Evolutionary conservation across 1,140 invertebrate genomes (phyloP).

Genomic region (Lucilia sericata): DNA sequence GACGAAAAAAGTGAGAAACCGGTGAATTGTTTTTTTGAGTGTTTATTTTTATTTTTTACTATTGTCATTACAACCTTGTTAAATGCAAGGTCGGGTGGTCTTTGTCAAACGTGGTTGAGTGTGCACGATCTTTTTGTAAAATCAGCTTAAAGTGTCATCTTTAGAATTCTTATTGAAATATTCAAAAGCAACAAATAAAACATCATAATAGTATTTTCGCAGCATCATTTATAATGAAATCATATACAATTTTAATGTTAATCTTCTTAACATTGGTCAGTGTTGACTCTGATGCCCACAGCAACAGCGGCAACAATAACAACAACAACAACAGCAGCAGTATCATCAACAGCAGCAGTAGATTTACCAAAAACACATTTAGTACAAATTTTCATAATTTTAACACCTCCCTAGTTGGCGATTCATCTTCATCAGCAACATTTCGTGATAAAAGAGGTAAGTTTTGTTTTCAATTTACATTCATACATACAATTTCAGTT

Average conservation of each 20-base stretch:
- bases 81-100: neutral
- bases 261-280: slow-evolving; percentile 34
- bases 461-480: neutral
- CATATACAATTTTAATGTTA: slow-evolving; percentile 28
- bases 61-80: slow-evolving; percentile 18
- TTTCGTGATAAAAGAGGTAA: slow-evolving; percentile 39
- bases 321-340: neutral
- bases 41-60: neutral
- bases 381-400: neutral
- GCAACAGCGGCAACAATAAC: neutral
- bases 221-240: neutral
- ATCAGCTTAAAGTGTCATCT: neutral
- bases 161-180: neutral
- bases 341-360: neutral
- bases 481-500: neutral
- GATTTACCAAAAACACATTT: slow-evolving; percentile 5
- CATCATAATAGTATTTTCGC: too few species aligned
- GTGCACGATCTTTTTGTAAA: neutral
- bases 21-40: neutral
- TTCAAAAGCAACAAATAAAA: neutral
- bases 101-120: neutral
- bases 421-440: slow-evolving; percentile 2
- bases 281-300: neutral
- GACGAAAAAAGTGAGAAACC: neutral
- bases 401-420: neutral